Evolutionary conservation across 2,797 vertebrate genomes (phyloP), one percentile per base, ranked within the genome.

Genomic region (Fundulus diaphanus): DNA sequence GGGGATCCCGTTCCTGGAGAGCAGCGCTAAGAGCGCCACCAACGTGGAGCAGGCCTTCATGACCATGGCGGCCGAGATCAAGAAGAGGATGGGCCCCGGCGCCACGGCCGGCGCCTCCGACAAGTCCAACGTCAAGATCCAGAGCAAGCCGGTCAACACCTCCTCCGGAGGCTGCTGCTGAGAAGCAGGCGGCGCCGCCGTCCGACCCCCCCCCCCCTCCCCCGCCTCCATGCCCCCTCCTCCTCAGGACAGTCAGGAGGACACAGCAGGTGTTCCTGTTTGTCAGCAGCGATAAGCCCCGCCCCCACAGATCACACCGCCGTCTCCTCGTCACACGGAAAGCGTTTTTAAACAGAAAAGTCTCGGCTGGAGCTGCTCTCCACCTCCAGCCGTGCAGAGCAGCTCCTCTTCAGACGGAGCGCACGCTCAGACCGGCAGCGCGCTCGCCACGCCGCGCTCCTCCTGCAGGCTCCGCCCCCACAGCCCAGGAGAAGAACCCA

Each of bases 31-130:
- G 95, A 99, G 97, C 2, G 96, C 97, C 94, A 98, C 96, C 90
- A 99, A 99, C 73, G 98, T 99, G 95, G 98, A 99, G 94, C 98
- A 99, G 93, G 98, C 98, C 94, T 99, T 99, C 96, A 99, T 99
- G 97, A 99, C 98, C 81, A 99, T 99, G 98, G 98, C 98, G 70
- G 98, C 98, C 0, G 97, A 99, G 96, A 99, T 99, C 91, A 98
- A 99, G 96, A 99, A 97, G 94, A 94, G 97, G 90, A 99, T 98
- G 97, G 98, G 97, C 42, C 97, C 98, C 22, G 97, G 97, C 82
- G 97, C 97, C 72, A 97, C 97, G 54, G 94, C 97, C 80, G 96
- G 96, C 20, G 93, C 96, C 81, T 88, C 95, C 0, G 98, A 98
- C 91, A 98, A 98, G 91, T 97, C 97, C 90, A 98, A 98, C 84